Evolutionary conservation across 2,888 invertebrate genomes (phyloP).

Genomic region (Ditula angustiorana): DNA sequence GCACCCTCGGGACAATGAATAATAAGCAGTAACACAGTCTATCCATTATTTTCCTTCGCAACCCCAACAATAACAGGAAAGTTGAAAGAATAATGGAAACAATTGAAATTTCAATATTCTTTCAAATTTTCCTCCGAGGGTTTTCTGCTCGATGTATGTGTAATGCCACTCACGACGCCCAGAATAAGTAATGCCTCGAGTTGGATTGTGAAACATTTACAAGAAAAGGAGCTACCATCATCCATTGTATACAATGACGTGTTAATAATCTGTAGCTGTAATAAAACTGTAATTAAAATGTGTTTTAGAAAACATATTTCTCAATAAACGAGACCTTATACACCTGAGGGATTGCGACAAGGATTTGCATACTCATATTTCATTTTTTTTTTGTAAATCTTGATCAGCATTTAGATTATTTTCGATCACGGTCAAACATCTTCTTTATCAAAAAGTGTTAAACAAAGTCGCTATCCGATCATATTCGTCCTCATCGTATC

Average conservation of each 20-base stretch:
- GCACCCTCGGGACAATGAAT: slow-evolving; percentile 75
- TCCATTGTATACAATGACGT: background rate
- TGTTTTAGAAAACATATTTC: too few relatives aligned
- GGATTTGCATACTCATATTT: too few relatives aligned
- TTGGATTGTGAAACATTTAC: background rate
- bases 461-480: too few relatives aligned
- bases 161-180: background rate
- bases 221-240: background rate
- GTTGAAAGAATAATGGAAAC: slow-evolving; percentile 71
- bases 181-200: slow-evolving; percentile 4
- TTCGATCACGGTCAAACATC: too few relatives aligned
- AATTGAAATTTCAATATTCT: slow-evolving; percentile 77
- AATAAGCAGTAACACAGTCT: slow-evolving; percentile 79
- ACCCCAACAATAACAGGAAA: slow-evolving; percentile 71
- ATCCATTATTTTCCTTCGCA: slow-evolving; percentile 75
- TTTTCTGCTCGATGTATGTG: background rate
- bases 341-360: too few relatives aligned
- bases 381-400: too few relatives aligned
- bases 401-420: too few relatives aligned
- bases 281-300: too few relatives aligned
- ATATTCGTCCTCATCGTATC: too few relatives aligned
- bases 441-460: too few relatives aligned
- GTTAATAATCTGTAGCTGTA: too few relatives aligned
- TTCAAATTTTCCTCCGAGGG: slow-evolving; percentile 27
- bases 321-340: too few relatives aligned